Evolutionary conservation across 1,140 invertebrate species (phyloP).

Genomic region (Solenopsis fugax): DNA sequence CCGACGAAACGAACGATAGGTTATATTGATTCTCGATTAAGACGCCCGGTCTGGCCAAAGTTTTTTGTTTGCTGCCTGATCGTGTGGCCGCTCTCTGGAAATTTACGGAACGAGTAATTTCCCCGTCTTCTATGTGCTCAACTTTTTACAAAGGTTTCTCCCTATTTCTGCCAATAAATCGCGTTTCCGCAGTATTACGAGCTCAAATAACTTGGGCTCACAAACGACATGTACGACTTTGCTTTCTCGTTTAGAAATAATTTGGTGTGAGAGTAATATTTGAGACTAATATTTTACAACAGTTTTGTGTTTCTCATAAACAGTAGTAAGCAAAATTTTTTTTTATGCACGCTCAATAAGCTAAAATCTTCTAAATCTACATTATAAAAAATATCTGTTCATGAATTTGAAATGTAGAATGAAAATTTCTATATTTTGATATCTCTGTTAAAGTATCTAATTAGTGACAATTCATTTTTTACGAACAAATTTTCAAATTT

Average conservation of each 20-base stretch:
- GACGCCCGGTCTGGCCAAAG: neutral
- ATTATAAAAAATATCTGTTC: neutral
- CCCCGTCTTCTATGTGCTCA: neutral
- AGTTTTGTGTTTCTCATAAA: neutral
- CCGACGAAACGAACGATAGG: constrained; percentile 20
- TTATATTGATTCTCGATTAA: constrained; percentile 46
- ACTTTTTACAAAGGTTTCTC: constrained; percentile 27
- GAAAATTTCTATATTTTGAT: neutral
- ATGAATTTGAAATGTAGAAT: neutral
- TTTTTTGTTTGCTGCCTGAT: constrained; percentile 6
- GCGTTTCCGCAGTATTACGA: neutral
- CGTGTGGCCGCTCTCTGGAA: neutral
- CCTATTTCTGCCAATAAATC: constrained; percentile 20
- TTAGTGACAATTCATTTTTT: neutral
- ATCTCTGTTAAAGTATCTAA: neutral
- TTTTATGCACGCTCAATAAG: neutral
- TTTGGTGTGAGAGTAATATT: neutral
- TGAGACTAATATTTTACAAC: neutral
- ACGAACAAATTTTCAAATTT: constrained; percentile 1
- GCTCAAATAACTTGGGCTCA: neutral
- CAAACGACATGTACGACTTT: neutral
- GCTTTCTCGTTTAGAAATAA: neutral
- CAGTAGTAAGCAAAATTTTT: neutral
- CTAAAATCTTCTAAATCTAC: neutral
- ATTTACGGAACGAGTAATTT: constrained; percentile 28